phyloP scores from a whole-genome alignment of 2,113 vertebrate species.

The Oplegnathus fasciatus region DNA sequence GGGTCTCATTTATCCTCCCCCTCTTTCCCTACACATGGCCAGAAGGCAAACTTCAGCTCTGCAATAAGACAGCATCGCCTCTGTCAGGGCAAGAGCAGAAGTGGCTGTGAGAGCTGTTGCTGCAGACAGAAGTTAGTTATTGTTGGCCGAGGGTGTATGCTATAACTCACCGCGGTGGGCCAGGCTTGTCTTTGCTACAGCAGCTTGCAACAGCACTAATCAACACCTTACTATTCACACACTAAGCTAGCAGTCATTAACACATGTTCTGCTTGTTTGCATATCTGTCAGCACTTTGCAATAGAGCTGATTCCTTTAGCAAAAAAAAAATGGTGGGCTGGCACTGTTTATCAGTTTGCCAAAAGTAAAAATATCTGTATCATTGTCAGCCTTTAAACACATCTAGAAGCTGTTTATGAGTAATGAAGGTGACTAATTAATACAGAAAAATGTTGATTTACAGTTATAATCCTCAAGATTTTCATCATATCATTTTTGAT shows the following conservation, averaged over 20 bases:
- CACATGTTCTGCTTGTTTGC: constrained; percentile 77
- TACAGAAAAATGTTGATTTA: background rate
- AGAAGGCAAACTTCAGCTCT: constrained; percentile 59
- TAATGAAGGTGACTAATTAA: background rate
- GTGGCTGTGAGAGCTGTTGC: constrained; percentile 54
- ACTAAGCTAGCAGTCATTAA: constrained; percentile 73
- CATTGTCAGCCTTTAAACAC: background rate
- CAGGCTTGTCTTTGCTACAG: constrained; percentile 59
- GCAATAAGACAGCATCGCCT: constrained; percentile 62
- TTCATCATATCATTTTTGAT: background rate
- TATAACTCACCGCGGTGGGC: constrained; percentile 55
- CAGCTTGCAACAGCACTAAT: constrained; percentile 72
- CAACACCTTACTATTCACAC: constrained; percentile 80
- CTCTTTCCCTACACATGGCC: constrained; percentile 44
- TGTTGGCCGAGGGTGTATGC: constrained; percentile 59
- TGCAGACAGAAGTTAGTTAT: constrained; percentile 72
- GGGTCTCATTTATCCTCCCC: constrained; percentile 69
- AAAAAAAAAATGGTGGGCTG: constrained; percentile 37
- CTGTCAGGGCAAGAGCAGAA: constrained; percentile 65
- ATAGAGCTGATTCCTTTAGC: constrained; percentile 60
- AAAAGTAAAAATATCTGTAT: constrained; percentile 35
- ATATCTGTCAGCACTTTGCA: constrained; percentile 77
- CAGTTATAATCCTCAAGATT: background rate
- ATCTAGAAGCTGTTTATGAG: background rate
- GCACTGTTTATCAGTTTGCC: constrained; percentile 29